Conservation (phyloP, 2,888 invertebrate genomes). For the Chloroclysta siterata region DNA sequence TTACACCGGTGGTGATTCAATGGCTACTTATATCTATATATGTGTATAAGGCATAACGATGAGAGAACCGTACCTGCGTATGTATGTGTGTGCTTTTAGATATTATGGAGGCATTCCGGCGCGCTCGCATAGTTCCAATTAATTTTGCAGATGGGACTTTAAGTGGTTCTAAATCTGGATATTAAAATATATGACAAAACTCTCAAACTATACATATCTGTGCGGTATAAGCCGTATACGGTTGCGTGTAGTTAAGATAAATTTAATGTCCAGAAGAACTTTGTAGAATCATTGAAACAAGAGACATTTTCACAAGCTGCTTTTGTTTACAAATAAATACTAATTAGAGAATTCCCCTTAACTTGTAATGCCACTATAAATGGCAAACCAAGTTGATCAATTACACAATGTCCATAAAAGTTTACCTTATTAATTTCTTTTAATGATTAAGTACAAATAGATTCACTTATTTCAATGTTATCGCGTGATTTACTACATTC, state of each 20-base stretch:
- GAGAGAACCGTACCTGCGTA: conserved; percentile 75
- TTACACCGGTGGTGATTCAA: conserved; percentile 85
- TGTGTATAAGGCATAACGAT: conserved; percentile 77
- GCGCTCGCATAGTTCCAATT: conserved; percentile 62
- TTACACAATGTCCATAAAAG: conserved; percentile 19
- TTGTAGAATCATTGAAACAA: neutral
- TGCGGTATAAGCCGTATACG: neutral
- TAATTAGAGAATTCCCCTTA: conserved; percentile 1
- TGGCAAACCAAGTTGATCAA: conserved; percentile 11
- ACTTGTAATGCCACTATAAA: conserved; percentile 10
- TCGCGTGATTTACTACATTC: conserved; percentile 37
- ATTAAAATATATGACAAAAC: conserved; percentile 20
- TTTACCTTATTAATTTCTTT: conserved; percentile 21
- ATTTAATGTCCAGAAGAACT: neutral
- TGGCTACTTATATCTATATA: conserved; percentile 83
- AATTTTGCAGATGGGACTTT: conserved; percentile 62
- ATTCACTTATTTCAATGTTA: conserved; percentile 22
- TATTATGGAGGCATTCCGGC: conserved; percentile 68
- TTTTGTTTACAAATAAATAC: neutral
- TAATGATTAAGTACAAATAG: conserved; percentile 21
- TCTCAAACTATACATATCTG: conserved; percentile 3
- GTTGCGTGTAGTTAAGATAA: conserved; percentile 1
- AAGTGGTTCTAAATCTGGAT: conserved; percentile 40
- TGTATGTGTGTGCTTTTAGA: conserved; percentile 76
- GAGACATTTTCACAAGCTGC: conserved; percentile 1